Evolutionary conservation across 2,888 invertebrate species (phyloP), one percentile per base, ranked within the genome.

Genomic region (Pyrochroa serraticornis): DNA sequence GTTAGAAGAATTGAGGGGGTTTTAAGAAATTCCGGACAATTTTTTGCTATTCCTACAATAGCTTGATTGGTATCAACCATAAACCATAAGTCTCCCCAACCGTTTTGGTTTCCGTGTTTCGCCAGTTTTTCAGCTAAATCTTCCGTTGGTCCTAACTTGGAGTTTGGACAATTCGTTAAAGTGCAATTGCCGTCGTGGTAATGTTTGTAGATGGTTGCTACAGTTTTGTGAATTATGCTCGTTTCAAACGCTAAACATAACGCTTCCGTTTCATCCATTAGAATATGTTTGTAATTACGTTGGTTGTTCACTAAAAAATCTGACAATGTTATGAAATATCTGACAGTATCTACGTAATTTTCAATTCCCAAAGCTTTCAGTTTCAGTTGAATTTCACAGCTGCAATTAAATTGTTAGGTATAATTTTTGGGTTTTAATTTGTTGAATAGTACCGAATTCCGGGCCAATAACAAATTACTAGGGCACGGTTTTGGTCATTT

Each of bases 231-330:
- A 32, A 75, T 71, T 13, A 77, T 76, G 8, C 58, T 61, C 30
- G 65, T 64, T 38, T 73, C 69, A 50, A 78, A 76, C 3, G 76
- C 71, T 13, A 78, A 58, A 61, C 75, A 76, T 2, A 75, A 68
- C 0, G 76, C 78, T 64, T 78, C 78, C 3, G 76, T 69, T 69
- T 78, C 77, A 48, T 78, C 78, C 75, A 77, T 76, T 51, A 77
- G 77, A 34, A 78, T 69, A 56, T 78, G 77, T 44, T 72, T 73
- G 62, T 78, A 78, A 33, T 64, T 68, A 8, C 62, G 67, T n/a
- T 63, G 65, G 57, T 71, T 75, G 9, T 67, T 62, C 44, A 63
- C 63, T 1, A 76, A 48, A 50, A 78, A 77, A 32, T 71, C 72
- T 1, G 63, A 58, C 34, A 68, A 67, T 0, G 75, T 71, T 38